phyloP scores from a whole-genome alignment of 2,113 vertebrate species.

The human region GRCh38 chr12:103638001-103638500 shows the following conservation, averaged over 20 bases:
- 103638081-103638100: slow-evolving; percentile 88
- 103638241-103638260: neutral
- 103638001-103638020: slow-evolving; percentile 85
- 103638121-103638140: slow-evolving; percentile 87
- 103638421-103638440: neutral
- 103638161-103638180: slow-evolving; percentile 85
- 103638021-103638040: slow-evolving; percentile 88
- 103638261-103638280: accelerated
- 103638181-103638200: slow-evolving; percentile 89
- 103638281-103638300: accelerated
- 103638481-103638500: neutral
- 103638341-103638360: neutral
- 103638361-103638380: neutral
- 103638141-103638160: slow-evolving; percentile 90
- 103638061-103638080: slow-evolving; percentile 89
- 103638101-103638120: slow-evolving; percentile 91
- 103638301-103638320: neutral
- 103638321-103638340: neutral
- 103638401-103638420: neutral
- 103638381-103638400: neutral
- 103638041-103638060: slow-evolving; percentile 88
- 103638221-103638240: accelerated
- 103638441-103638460: neutral
- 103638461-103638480: neutral
- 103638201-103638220: slow-evolving; percentile 90